phyloP scores from a whole-genome alignment of 1,140 invertebrate genomes.

The Cephus cinctus region DNA sequence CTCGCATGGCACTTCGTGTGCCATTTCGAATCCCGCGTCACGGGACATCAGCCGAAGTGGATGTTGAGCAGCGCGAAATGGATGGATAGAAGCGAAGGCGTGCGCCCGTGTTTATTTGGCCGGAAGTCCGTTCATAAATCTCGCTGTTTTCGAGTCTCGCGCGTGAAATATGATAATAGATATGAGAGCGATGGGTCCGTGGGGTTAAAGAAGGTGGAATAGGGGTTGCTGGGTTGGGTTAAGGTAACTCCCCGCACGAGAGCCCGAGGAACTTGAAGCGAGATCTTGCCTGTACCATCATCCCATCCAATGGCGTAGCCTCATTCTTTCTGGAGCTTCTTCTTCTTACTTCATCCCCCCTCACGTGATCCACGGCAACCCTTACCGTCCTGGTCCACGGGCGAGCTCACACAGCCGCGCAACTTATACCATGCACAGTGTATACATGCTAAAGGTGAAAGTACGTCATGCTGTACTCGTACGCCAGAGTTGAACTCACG shows the following conservation, averaged over 20 bases:
- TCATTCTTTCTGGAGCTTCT: not conserved
- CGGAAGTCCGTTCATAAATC: slow-evolving; percentile 47
- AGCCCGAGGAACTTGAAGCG: slow-evolving; percentile 15
- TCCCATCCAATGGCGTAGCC: too few species aligned
- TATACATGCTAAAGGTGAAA: too few species aligned
- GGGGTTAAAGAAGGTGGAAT: slow-evolving; percentile 6
- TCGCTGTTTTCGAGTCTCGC: slow-evolving; percentile 42
- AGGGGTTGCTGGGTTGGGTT: not conserved
- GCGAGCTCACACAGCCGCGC: too few species aligned
- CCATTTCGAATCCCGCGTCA: too few species aligned
- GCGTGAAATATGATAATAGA: slow-evolving; percentile 46
- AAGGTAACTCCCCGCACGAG: slow-evolving; percentile 28
- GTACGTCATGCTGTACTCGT: too few species aligned
- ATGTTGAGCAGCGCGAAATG: too few species aligned
- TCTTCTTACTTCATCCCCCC: not conserved
- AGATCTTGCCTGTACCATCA: too few species aligned
- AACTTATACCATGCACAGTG: too few species aligned
- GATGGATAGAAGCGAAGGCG: not conserved
- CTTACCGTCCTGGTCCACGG: too few species aligned
- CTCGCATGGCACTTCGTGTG: too few species aligned
- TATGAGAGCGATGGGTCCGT: slow-evolving; percentile 31
- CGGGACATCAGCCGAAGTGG: too few species aligned
- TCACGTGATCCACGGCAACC: not conserved
- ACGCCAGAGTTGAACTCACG: slow-evolving; percentile 22
- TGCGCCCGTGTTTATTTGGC: slow-evolving; percentile 39